phyloP scores from a whole-genome alignment of 2,113 vertebrate genomes.

The Pelvicachromis taeniatus region DNA sequence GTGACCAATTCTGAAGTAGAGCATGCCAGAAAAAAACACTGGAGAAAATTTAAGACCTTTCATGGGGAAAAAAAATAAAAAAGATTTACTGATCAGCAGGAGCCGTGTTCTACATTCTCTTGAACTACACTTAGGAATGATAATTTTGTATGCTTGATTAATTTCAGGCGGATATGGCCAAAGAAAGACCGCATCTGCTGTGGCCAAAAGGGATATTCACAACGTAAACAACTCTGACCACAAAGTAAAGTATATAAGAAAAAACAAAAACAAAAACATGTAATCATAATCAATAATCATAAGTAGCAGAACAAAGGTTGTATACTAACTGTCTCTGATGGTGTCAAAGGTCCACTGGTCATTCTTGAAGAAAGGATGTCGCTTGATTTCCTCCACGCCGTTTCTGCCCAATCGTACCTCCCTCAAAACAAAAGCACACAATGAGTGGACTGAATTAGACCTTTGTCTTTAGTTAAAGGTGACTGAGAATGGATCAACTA shows the following conservation, averaged over 20 bases:
- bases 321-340: constrained; percentile 92
- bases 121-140: neutral
- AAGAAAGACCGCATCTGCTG: neutral
- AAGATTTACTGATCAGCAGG: neutral
- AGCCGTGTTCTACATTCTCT: accelerated
- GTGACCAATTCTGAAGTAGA: neutral
- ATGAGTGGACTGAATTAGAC: neutral
- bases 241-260: neutral
- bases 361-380: constrained; percentile 93
- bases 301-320: neutral
- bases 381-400: constrained; percentile 96
- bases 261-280: neutral
- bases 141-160: neutral
- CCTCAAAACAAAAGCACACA: constrained; percentile 72
- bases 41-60: neutral
- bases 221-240: neutral
- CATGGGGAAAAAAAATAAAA: neutral
- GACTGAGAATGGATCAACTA: neutral
- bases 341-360: constrained; percentile 98
- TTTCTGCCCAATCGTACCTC: constrained; percentile 94
- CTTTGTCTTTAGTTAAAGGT: neutral
- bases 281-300: neutral
- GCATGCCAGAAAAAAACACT: accelerated
- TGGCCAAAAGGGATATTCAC: accelerated
- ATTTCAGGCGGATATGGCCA: neutral